phyloP scores from a whole-genome alignment of 1,140 invertebrate genomes.

The Drosophila pallidifrons region DNA sequence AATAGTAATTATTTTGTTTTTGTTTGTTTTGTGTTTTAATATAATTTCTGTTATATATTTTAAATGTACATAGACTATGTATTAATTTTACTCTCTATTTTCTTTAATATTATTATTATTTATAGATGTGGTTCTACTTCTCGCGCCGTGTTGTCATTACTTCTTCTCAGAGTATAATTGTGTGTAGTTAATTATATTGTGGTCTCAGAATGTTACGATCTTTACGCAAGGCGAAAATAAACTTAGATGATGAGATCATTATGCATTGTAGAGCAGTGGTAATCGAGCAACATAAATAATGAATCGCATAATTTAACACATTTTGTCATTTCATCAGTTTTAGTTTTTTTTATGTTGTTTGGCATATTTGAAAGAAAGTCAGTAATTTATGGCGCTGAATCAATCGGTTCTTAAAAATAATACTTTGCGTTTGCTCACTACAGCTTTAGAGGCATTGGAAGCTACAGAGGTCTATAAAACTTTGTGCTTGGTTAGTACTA shows the following conservation, averaged over 20 bases:
- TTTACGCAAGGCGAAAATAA: slow-evolving; percentile 84
- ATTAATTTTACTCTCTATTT: slow-evolving; percentile 63
- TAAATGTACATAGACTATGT: slow-evolving; percentile 83
- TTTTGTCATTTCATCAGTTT: slow-evolving; percentile 27
- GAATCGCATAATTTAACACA: slow-evolving; percentile 38
- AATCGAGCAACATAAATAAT: slow-evolving; percentile 61
- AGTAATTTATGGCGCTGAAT: slow-evolving; percentile 72
- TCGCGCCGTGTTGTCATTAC: slow-evolving; percentile 68
- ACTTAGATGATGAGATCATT: slow-evolving; percentile 85
- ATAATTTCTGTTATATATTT: slow-evolving; percentile 77
- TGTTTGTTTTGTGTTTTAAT: slow-evolving; percentile 61
- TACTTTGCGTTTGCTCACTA: slow-evolving; percentile 19
- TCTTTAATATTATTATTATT: slow-evolving; percentile 58
- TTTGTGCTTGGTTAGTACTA: slow-evolving; percentile 44
- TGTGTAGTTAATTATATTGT: slow-evolving; percentile 51
- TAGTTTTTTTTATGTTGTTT: slow-evolving; percentile 23
- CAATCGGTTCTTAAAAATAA: slow-evolving; percentile 44
- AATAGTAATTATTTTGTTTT: slow-evolving; percentile 58
- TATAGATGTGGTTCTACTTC: slow-evolving; percentile 70
- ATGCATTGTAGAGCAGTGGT: slow-evolving; percentile 71
- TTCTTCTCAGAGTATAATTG: slow-evolving; percentile 18
- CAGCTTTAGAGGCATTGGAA: slow-evolving; percentile 29
- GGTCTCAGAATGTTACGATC: slow-evolving; percentile 56
- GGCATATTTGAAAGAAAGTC: slow-evolving; percentile 56
- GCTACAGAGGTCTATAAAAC: slow-evolving; percentile 28